Conservation (phyloP, 1,140 invertebrate species). For the Zaprionus africanus region DNA sequence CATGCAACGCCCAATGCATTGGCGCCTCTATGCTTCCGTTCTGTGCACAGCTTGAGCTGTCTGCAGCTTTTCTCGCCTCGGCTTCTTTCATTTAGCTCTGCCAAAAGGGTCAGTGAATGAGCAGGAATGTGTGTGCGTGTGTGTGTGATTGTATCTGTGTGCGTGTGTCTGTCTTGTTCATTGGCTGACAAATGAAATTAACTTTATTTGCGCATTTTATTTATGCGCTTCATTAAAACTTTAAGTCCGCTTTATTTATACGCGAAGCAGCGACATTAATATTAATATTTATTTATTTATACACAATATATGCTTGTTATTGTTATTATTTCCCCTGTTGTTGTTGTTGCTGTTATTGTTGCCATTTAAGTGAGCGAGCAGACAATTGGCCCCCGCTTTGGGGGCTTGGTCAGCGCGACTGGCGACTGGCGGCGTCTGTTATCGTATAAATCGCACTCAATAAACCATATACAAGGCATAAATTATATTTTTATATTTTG, state of each 20-base stretch:
- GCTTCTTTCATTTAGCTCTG: not conserved
- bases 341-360: constrained; percentile 41
- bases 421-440: constrained; percentile 56
- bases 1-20: constrained; percentile 16
- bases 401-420: constrained; percentile 13
- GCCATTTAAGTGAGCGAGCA: constrained; percentile 48
- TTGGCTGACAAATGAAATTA: constrained; percentile 65
- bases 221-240: constrained; percentile 80
- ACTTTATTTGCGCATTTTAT: constrained; percentile 77
- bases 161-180: constrained; percentile 14
- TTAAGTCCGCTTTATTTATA: constrained; percentile 76
- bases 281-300: constrained; percentile 68
- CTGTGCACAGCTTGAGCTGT: constrained; percentile 10
- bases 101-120: not conserved
- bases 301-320: constrained; percentile 27
- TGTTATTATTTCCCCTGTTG: constrained; percentile 23
- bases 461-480: constrained; percentile 78
- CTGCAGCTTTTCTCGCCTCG: constrained; percentile 20
- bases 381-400: constrained; percentile 57
- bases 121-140: not conserved
- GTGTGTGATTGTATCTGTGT: not conserved
- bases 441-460: constrained; percentile 81
- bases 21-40: constrained; percentile 3
- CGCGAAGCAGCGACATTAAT: constrained; percentile 53
- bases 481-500: constrained; percentile 75